These are phyloP conservation scores for Onychorhynchus coronatus DNA, from an alignment of 2,113 vertebrate genomes.

Conservation along the genomic window DNA sequence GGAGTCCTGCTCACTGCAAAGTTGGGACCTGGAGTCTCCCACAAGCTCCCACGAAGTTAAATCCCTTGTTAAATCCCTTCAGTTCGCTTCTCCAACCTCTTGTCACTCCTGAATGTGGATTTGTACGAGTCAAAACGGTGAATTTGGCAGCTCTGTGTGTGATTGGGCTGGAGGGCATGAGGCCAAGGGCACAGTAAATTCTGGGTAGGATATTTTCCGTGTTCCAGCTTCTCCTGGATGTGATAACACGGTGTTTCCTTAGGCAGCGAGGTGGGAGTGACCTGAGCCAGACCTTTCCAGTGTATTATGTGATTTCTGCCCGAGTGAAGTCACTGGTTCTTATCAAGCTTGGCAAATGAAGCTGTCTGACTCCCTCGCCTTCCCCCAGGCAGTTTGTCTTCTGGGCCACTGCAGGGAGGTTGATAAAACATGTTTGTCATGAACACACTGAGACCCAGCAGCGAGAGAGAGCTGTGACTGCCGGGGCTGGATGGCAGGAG, in stretches of 20 bases:
- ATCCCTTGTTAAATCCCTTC: neutral
- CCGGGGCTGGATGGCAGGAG: neutral
- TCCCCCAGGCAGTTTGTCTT: neutral
- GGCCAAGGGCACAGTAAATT: neutral
- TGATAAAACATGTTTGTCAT: neutral
- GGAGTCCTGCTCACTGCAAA: neutral
- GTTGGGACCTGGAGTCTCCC: neutral
- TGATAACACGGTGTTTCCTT: neutral
- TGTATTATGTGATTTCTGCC: neutral
- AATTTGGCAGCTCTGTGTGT: neutral
- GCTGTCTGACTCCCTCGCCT: neutral
- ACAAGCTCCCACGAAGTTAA: neutral
- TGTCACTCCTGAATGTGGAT: neutral
- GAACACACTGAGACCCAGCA: neutral
- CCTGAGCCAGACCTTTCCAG: neutral
- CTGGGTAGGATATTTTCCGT: neutral
- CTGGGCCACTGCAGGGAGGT: neutral
- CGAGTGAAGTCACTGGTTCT: neutral
- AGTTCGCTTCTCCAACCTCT: neutral
- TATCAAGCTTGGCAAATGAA: neutral
- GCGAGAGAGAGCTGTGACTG: neutral
- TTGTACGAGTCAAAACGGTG: rapidly evolving
- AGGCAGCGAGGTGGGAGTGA: neutral
- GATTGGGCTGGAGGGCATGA: neutral
- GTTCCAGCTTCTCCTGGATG: neutral